phyloP scores from a whole-genome alignment of 2,888 invertebrate genomes.

The Drosophila ezoana region DNA sequence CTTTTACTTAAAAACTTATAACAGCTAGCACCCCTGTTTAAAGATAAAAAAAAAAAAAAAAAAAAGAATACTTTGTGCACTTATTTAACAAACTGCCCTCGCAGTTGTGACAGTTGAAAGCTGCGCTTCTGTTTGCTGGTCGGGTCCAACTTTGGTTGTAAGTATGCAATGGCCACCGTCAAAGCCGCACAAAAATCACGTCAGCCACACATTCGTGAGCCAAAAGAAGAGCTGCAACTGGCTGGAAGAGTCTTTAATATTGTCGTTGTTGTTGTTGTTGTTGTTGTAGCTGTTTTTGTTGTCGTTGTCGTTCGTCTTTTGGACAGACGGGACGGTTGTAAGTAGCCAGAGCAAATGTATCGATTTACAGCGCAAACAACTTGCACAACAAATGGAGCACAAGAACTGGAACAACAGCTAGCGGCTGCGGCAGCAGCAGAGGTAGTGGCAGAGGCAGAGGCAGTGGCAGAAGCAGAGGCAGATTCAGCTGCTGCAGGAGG shows the following conservation, averaged over 20 bases:
- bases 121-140: constrained; percentile 29
- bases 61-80: background rate
- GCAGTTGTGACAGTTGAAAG: constrained; percentile 5
- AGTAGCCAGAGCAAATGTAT: constrained; percentile 76
- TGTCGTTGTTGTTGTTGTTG: constrained; percentile 23
- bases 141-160: constrained; percentile 46
- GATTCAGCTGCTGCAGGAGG: constrained; percentile 5
- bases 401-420: constrained; percentile 62
- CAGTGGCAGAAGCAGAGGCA: no score
- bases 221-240: constrained; percentile 45
- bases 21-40: no score
- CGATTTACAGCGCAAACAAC: constrained; percentile 78
- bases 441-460: background rate
- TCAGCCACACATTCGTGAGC: constrained; percentile 63
- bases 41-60: no score
- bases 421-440: constrained; percentile 2
- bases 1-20: no score
- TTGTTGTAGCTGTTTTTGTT: constrained; percentile 11
- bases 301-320: constrained; percentile 28
- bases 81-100: constrained; percentile 14
- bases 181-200: constrained; percentile 73
- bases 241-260: constrained; percentile 42
- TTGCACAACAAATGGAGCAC: constrained; percentile 70
- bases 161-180: constrained; percentile 73
- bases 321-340: constrained; percentile 52